Percentiles rank a stretch among this genome's conserved stretches.
Evolutionary conservation across 2,888 invertebrate species (phyloP).

Genomic region (Andrena trimmerana): DNA sequence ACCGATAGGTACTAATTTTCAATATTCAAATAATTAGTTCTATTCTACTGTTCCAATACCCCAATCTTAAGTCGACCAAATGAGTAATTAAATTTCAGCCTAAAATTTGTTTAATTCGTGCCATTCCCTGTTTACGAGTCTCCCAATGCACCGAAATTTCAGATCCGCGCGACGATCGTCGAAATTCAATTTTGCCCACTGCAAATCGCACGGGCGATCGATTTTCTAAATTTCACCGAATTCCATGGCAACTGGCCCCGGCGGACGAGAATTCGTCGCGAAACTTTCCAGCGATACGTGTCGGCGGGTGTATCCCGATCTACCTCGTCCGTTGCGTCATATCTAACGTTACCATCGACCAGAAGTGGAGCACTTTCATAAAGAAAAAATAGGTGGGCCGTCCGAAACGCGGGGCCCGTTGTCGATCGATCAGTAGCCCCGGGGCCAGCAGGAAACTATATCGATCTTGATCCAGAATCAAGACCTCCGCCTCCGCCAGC

Average conservation of each 20-base stretch:
- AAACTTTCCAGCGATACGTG: constrained; percentile 67
- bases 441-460: constrained; percentile 44
- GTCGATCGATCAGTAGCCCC: constrained; percentile 58
- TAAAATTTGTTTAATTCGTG: not conserved
- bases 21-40: too few species aligned
- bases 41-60: too few species aligned
- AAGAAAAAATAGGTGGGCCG: constrained; percentile 71
- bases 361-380: constrained; percentile 76
- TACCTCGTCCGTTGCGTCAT: constrained; percentile 62
- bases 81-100: too few species aligned
- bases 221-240: constrained; percentile 49
- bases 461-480: constrained; percentile 43
- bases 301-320: constrained; percentile 55
- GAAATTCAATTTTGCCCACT: not conserved
- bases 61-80: too few species aligned
- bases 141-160: not conserved
- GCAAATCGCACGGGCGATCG: constrained; percentile 3
- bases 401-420: constrained; percentile 43
- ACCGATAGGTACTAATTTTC: too few species aligned
- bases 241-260: not conserved
- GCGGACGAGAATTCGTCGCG: constrained; percentile 38
- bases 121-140: not conserved
- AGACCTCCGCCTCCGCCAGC: constrained; percentile 38
- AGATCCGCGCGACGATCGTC: constrained; percentile 1
- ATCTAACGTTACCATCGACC: constrained; percentile 64